Conservation (phyloP, 2,113 vertebrate genomes). For the Argyrosomus japonicus region DNA sequence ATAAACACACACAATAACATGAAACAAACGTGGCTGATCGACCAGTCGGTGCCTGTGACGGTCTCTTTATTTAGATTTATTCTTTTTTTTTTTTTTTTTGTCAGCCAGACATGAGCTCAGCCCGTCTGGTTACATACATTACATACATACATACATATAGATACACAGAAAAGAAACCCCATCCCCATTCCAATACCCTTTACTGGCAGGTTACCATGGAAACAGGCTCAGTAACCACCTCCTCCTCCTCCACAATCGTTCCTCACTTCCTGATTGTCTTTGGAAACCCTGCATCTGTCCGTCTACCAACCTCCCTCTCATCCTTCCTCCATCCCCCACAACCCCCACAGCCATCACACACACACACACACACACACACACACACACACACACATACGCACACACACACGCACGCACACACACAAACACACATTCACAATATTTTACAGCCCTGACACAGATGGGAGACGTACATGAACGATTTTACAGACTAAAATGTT, state of each 20-base stretch:
- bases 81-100: slow-evolving; percentile 22
- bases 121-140: slow-evolving; percentile 26
- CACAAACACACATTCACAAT: slow-evolving; percentile 31
- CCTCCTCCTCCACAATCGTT: slow-evolving; percentile 56
- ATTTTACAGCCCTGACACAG: slow-evolving; percentile 49
- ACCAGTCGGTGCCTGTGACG: slow-evolving; percentile 30
- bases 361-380: background rate
- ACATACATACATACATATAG: slow-evolving; percentile 55
- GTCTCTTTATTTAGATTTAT: slow-evolving; percentile 62
- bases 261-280: slow-evolving; percentile 75
- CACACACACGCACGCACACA: background rate
- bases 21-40: background rate
- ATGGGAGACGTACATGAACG: slow-evolving; percentile 8
- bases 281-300: slow-evolving; percentile 58
- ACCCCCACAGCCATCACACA: slow-evolving; percentile 33
- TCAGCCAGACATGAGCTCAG: slow-evolving; percentile 46
- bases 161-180: slow-evolving; percentile 17
- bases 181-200: slow-evolving; percentile 32
- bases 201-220: slow-evolving; percentile 78
- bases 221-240: slow-evolving; percentile 72
- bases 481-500: slow-evolving; percentile 20
- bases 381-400: background rate
- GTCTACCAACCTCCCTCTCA: background rate
- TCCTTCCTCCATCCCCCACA: slow-evolving; percentile 23
- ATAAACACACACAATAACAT: slow-evolving; percentile 14